phyloP scores from a whole-genome alignment of 2,888 invertebrate species.

The Nephrocerus scutellatus region DNA sequence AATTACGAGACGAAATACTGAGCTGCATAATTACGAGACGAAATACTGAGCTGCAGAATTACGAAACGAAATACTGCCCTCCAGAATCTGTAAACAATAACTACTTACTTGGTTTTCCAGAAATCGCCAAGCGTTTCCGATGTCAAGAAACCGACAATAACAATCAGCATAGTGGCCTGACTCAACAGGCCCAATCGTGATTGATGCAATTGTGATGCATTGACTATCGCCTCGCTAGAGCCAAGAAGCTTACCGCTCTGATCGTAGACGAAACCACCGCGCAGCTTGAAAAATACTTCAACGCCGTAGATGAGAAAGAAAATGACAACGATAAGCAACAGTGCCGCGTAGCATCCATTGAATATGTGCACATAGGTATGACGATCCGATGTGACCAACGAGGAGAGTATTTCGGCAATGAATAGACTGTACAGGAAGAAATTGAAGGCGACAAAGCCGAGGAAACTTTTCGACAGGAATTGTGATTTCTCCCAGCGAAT shows the following conservation, averaged over 20 bases:
- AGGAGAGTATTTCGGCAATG: constrained; percentile 58
- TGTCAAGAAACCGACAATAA: constrained; percentile 80
- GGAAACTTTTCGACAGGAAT: constrained; percentile 84
- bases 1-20: no score
- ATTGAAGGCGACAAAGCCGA: constrained; percentile 85
- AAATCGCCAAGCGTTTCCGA: constrained; percentile 87
- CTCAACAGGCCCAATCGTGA: constrained; percentile 81
- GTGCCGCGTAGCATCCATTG: constrained; percentile 86
- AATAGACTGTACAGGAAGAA: constrained; percentile 79
- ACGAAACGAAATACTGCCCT: no score
- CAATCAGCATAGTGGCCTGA: constrained; percentile 85
- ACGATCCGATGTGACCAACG: constrained; percentile 40
- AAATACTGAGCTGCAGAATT: no score
- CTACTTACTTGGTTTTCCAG: constrained; percentile 82
- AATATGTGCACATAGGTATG: constrained; percentile 72
- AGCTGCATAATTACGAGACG: no score
- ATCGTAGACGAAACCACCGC: constrained; percentile 76
- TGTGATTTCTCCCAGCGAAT: constrained; percentile 81
- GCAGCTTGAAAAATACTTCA: constrained; percentile 88
- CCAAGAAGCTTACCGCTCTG: constrained; percentile 58
- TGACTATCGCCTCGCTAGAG: constrained; percentile 54
- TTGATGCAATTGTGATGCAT: constrained; percentile 84
- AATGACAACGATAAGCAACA: constrained; percentile 81
- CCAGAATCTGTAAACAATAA: no score
- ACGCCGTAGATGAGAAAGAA: constrained; percentile 92